Evolutionary conservation across 2,797 vertebrate species (phyloP).

Genomic region (Mycteria americana): DNA sequence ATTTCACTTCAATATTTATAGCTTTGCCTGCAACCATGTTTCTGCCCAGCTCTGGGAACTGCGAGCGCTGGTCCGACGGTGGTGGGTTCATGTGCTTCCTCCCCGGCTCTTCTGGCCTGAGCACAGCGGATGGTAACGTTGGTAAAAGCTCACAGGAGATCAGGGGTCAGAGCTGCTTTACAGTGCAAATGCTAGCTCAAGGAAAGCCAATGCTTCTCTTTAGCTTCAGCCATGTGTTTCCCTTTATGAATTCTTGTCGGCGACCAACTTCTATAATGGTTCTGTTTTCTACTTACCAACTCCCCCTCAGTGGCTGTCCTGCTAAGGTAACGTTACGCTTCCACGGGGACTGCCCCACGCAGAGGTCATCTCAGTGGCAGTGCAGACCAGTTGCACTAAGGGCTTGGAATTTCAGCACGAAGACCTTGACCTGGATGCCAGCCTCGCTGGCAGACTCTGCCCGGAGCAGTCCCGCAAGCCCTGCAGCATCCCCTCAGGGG

Average conservation of each 20-base stretch:
- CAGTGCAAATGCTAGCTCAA: background rate
- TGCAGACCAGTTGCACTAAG: background rate
- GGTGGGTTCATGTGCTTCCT: background rate
- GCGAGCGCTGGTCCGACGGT: accelerated
- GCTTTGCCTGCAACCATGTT: background rate
- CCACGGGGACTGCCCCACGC: background rate
- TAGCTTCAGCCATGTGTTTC: background rate
- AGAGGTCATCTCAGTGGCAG: background rate
- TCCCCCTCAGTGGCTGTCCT: background rate
- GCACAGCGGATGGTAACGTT: background rate
- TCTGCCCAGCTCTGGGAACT: background rate
- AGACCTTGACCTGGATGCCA: background rate
- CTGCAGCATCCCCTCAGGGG: background rate
- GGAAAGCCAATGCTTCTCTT: background rate
- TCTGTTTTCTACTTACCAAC: background rate
- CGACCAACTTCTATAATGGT: too few relatives aligned
- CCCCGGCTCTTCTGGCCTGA: accelerated
- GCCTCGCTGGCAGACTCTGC: accelerated
- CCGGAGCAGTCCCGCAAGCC: accelerated
- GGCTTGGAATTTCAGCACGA: background rate
- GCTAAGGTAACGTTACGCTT: background rate
- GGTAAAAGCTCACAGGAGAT: background rate
- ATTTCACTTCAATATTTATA: background rate
- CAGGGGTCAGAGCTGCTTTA: background rate
- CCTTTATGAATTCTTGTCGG: background rate